Percentiles rank a stretch among this genome's conserved stretches.
These are phyloP conservation scores for Lumbricus terrestris DNA, from an alignment of 2,888 invertebrate genomes.

Conservation along the genomic window DNA sequence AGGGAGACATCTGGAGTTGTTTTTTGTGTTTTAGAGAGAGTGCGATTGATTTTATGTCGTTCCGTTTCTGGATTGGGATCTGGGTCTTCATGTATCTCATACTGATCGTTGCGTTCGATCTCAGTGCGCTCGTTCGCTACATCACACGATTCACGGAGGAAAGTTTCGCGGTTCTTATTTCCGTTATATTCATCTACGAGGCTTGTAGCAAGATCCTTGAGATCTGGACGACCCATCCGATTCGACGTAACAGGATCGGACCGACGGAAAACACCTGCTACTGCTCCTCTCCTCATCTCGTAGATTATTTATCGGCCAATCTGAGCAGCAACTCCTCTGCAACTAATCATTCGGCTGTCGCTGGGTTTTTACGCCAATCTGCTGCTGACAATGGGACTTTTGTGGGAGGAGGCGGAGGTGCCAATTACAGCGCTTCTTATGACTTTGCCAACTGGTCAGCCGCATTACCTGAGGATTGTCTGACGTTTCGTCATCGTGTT, in stretches of 20 bases:
- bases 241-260: not conserved
- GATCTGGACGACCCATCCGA: conserved; percentile 24
- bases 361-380: not conserved
- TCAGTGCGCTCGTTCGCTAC: conserved; percentile 91
- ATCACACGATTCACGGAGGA: conserved; percentile 98
- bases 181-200: conserved; percentile 96
- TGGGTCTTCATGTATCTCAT: conserved; percentile 87
- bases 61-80: conserved; percentile 92
- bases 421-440: not conserved
- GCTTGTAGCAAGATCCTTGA: conserved; percentile 82
- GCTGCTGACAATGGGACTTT: not conserved
- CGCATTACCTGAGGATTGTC: conserved; percentile 34
- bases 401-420: not conserved
- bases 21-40: conserved; percentile 63
- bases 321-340: not conserved
- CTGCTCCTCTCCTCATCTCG: not conserved
- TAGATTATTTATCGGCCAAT: not conserved
- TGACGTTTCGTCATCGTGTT: conserved; percentile 31
- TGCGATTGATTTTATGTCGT: conserved; percentile 88
- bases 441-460: conserved; percentile 8
- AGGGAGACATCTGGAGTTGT: not conserved
- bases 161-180: conserved; percentile 96
- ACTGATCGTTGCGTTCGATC: conserved; percentile 86
- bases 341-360: not conserved
- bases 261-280: not conserved